Conservation (phyloP, 1,140 invertebrate species). For the Drosophila ironensis region DNA sequence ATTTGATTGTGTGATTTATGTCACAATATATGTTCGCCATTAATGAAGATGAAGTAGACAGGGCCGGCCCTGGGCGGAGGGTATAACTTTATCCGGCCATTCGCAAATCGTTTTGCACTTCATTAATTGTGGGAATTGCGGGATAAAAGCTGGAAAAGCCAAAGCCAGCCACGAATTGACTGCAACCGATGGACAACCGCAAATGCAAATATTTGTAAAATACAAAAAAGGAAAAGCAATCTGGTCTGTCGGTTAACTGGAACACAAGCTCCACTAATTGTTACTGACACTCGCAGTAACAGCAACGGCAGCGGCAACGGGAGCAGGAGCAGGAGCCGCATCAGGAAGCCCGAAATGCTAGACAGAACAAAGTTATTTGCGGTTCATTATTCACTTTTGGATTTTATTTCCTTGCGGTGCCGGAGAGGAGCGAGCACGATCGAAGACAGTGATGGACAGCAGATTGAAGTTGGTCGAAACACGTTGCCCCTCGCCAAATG, state of each 20-base stretch:
- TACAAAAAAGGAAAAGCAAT: slow-evolving; percentile 9
- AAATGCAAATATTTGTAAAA: slow-evolving; percentile 67
- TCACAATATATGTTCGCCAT: slow-evolving; percentile 53
- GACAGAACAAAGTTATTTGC: slow-evolving; percentile 78
- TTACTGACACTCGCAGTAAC: slow-evolving; percentile 71
- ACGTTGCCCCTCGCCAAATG: slow-evolving; percentile 39
- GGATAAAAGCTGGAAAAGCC: slow-evolving; percentile 1
- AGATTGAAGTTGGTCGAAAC: slow-evolving; percentile 65
- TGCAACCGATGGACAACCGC: slow-evolving; percentile 25
- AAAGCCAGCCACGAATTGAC: background rate
- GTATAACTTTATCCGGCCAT: slow-evolving; percentile 21
- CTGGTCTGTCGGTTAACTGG: slow-evolving; percentile 38
- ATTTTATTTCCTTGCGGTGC: slow-evolving; percentile 69
- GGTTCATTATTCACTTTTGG: slow-evolving; percentile 80
- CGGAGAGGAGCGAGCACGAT: slow-evolving; percentile 42
- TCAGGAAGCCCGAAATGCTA: slow-evolving; percentile 1
- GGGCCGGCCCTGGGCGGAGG: background rate
- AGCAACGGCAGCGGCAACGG: background rate
- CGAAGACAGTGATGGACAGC: slow-evolving; percentile 74
- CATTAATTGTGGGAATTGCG: slow-evolving; percentile 37
- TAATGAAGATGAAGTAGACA: slow-evolving; percentile 38
- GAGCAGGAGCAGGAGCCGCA: background rate
- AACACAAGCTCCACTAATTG: slow-evolving; percentile 69
- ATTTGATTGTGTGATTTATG: slow-evolving; percentile 65
- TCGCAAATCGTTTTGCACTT: slow-evolving; percentile 51